These are phyloP conservation scores for Potamilus streckersoni DNA, from an alignment of 1,140 invertebrate genomes.

Conservation along the genomic window DNA sequence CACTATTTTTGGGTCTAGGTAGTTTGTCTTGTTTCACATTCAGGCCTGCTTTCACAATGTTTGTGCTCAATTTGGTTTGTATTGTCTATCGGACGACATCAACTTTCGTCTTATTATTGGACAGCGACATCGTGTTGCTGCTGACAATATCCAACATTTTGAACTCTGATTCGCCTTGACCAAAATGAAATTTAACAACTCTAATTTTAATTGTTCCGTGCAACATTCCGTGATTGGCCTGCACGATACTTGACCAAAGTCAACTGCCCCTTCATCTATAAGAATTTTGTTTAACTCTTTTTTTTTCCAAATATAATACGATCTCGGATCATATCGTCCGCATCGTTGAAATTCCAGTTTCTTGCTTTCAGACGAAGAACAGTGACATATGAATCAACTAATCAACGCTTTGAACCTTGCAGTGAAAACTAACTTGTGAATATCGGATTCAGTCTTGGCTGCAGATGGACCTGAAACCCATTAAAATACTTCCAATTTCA, in stretches of 20 bases:
- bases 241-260: too few species aligned
- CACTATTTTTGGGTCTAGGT: too few species aligned
- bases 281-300: constrained; percentile 29
- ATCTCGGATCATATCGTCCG: constrained; percentile 29
- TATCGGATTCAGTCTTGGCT: constrained; percentile 27
- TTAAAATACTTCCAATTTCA: constrained; percentile 14
- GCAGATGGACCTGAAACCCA: constrained; percentile 10
- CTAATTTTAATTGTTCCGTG: too few species aligned
- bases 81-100: too few species aligned
- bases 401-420: background rate
- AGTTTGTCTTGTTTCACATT: too few species aligned
- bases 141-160: constrained; percentile 22
- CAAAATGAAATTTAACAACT: background rate
- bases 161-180: constrained; percentile 27
- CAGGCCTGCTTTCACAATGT: too few species aligned
- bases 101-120: too few species aligned
- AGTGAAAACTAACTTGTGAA: constrained; percentile 17
- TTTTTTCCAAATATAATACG: constrained; percentile 32
- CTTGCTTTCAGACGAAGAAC: constrained; percentile 8
- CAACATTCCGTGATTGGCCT: too few species aligned
- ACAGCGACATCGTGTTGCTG: constrained; percentile 16
- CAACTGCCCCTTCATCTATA: constrained; percentile 30
- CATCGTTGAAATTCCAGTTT: constrained; percentile 21
- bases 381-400: constrained; percentile 10
- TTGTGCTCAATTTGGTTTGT: too few species aligned